phyloP scores from a whole-genome alignment of 1,140 invertebrate genomes.

The Microplitis demolitor region DNA sequence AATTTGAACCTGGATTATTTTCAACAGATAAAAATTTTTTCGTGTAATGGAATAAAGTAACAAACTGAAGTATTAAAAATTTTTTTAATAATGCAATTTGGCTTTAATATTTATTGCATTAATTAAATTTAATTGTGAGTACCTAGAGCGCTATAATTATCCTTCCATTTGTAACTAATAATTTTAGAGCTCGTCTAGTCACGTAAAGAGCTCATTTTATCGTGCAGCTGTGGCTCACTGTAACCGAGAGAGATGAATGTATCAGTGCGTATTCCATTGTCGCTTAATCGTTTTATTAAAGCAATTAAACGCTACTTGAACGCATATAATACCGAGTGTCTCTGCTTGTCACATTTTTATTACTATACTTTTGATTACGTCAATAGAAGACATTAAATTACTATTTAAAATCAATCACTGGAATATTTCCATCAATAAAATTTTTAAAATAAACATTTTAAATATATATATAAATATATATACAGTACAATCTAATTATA shows the following conservation, averaged over 20 bases:
- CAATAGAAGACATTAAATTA: no score
- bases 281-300: slow-evolving; percentile 17
- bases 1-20: no score
- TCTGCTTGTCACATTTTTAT: neutral
- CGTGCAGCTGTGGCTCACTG: neutral
- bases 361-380: no score
- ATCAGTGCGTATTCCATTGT: neutral
- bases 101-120: neutral
- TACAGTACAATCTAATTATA: no score
- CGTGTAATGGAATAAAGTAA: no score
- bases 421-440: no score
- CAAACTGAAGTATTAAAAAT: no score
- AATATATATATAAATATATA: no score
- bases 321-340: neutral
- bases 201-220: neutral
- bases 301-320: slow-evolving; percentile 10
- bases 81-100: no score
- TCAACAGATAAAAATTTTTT: no score
- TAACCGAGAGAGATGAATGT: neutral
- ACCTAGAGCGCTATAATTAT: neutral
- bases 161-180: neutral
- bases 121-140: neutral
- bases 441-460: no score
- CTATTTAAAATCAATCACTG: no score
- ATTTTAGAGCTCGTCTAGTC: neutral